A percentile compares a stretch with the other conserved stretches of the same genome.
Evolutionary conservation across 2,113 vertebrate species (phyloP).

Genomic region (Apeltes quadracus): DNA sequence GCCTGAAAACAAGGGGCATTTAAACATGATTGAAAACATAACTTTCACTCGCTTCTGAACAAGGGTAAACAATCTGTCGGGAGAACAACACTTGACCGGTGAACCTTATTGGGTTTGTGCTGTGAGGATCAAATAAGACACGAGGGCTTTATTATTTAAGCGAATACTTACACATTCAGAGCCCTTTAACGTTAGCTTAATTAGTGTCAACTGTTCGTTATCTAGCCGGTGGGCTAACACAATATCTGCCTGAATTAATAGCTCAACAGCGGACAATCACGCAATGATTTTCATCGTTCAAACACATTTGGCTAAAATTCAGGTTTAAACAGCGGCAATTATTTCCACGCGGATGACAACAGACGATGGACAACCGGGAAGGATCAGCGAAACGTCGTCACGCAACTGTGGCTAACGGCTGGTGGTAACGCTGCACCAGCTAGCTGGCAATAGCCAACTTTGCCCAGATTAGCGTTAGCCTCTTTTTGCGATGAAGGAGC

Average conservation of each 20-base stretch:
- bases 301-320: background rate
- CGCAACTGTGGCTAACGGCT: slow-evolving; percentile 58
- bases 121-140: background rate
- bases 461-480: slow-evolving; percentile 39
- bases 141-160: fast-evolving
- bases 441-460: slow-evolving; percentile 58
- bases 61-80: slow-evolving; percentile 21
- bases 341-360: background rate
- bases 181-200: too few relatives aligned
- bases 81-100: slow-evolving; percentile 27
- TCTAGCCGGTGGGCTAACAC: slow-evolving; percentile 46
- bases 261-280: slow-evolving; percentile 19
- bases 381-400: slow-evolving; percentile 63
- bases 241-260: slow-evolving; percentile 62
- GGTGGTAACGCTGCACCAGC: slow-evolving; percentile 28
- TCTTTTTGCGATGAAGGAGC: slow-evolving; percentile 14
- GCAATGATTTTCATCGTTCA: background rate
- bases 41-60: background rate
- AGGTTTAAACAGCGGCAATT: background rate
- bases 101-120: slow-evolving; percentile 10
- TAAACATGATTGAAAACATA: slow-evolving; percentile 14
- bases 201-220: background rate
- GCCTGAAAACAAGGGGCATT: slow-evolving; percentile 45
- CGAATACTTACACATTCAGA: background rate
- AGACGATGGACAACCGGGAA: too few relatives aligned